Conservation (phyloP, 2,113 vertebrate species). For the Pterocles gutturalis region DNA sequence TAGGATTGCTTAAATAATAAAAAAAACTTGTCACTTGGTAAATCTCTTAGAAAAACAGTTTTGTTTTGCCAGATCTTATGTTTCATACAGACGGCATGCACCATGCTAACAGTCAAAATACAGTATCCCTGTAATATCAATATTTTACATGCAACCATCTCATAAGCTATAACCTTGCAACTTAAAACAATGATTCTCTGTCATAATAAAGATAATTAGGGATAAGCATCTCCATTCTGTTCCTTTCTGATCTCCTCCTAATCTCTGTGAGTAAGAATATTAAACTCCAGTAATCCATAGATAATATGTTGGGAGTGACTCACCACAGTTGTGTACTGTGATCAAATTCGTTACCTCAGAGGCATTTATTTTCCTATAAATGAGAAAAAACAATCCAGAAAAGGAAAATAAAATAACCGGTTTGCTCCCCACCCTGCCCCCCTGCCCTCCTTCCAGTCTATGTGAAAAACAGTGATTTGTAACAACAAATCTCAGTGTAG, state of each 20-base stretch:
- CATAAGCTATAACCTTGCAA: constrained; percentile 52
- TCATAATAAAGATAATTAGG: constrained; percentile 68
- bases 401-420: neutral
- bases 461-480: neutral
- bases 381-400: neutral
- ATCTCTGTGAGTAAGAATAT: constrained; percentile 33
- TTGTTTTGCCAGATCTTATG: constrained; percentile 68
- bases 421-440: accelerated
- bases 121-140: constrained; percentile 51
- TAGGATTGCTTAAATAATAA: constrained; percentile 56
- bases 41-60: constrained; percentile 57
- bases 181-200: constrained; percentile 64
- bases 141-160: constrained; percentile 60
- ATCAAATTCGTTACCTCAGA: neutral
- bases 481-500: neutral
- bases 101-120: constrained; percentile 72
- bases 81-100: constrained; percentile 62
- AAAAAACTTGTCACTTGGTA: constrained; percentile 46
- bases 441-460: accelerated
- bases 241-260: constrained; percentile 25
- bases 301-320: constrained; percentile 7
- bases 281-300: constrained; percentile 40
- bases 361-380: neutral
- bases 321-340: neutral
- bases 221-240: constrained; percentile 30